These are phyloP conservation scores for Tetheella fluctuosa DNA, from an alignment of 2,888 invertebrate genomes.

Conservation along the genomic window DNA sequence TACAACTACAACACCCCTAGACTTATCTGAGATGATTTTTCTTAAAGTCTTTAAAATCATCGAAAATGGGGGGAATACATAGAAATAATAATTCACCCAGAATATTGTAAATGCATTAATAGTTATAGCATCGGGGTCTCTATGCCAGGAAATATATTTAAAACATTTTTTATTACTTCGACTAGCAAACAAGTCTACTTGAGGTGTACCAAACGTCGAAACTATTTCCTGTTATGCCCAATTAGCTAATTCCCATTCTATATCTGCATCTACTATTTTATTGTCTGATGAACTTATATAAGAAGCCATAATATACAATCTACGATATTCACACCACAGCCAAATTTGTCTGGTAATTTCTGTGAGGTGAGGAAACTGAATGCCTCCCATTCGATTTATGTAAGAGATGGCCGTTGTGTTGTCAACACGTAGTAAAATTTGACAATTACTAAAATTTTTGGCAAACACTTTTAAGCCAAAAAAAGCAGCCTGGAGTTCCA, in stretches of 20 bases:
- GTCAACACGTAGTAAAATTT: constrained; percentile 20
- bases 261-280: constrained; percentile 18
- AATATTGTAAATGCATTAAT: constrained; percentile 22
- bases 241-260: constrained; percentile 19
- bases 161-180: constrained; percentile 23
- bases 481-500: constrained; percentile 21
- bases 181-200: constrained; percentile 23
- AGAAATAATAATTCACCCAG: constrained; percentile 20
- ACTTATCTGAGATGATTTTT: constrained; percentile 19
- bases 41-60: constrained; percentile 17
- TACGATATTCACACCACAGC: constrained; percentile 27
- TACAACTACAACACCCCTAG: constrained; percentile 19
- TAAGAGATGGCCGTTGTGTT: constrained; percentile 21
- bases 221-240: constrained; percentile 13
- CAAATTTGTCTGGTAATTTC: constrained; percentile 23
- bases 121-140: constrained; percentile 16
- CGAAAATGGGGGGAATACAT: constrained; percentile 26
- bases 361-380: constrained; percentile 22
- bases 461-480: constrained; percentile 18
- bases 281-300: constrained; percentile 25
- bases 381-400: constrained; percentile 20
- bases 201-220: constrained; percentile 12
- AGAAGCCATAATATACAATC: constrained; percentile 20
- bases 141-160: constrained; percentile 21
- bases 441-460: constrained; percentile 11